These are phyloP conservation scores for Protophormia terraenovae DNA, from an alignment of 2,888 invertebrate genomes.

Conservation along the genomic window DNA sequence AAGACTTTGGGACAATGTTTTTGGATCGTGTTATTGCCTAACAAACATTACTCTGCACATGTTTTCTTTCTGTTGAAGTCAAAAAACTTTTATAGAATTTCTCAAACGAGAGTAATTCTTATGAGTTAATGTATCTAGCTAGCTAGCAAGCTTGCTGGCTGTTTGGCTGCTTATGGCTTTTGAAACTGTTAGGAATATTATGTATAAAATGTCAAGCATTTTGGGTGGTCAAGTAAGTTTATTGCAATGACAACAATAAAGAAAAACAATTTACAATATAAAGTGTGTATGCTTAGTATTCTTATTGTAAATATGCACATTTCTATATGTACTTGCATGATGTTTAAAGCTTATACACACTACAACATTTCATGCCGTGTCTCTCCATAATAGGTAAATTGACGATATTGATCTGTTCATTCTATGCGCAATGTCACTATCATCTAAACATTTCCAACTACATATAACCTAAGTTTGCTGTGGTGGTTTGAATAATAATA, in stretches of 20 bases:
- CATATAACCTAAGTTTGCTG: neutral
- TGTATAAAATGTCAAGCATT: conserved; percentile 42
- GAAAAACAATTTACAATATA: neutral
- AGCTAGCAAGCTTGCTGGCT: neutral
- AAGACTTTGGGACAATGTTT: conserved; percentile 30
- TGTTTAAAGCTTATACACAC: neutral
- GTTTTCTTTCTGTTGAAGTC: neutral
- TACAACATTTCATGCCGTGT: conserved; percentile 9
- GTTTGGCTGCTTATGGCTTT: neutral
- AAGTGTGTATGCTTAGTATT: conserved; percentile 44
- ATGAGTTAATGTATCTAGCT: conserved; percentile 13
- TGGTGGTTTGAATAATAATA: conserved; percentile 50
- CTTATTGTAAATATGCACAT: conserved; percentile 7
- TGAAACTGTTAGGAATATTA: conserved; percentile 40
- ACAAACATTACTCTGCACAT: too few species aligned
- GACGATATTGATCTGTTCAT: conserved; percentile 60
- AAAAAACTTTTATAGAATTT: conserved; percentile 8
- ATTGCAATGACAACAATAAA: conserved; percentile 48
- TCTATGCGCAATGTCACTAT: conserved; percentile 45
- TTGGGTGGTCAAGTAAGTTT: conserved; percentile 57
- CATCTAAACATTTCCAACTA: conserved; percentile 10
- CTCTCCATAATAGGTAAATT: conserved; percentile 55
- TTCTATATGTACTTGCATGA: neutral
- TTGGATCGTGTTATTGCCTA: conserved; percentile 7
- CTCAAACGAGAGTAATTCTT: conserved; percentile 31